phyloP scores from a whole-genome alignment of 2,888 invertebrate genomes.

The Pterostichus niger region DNA sequence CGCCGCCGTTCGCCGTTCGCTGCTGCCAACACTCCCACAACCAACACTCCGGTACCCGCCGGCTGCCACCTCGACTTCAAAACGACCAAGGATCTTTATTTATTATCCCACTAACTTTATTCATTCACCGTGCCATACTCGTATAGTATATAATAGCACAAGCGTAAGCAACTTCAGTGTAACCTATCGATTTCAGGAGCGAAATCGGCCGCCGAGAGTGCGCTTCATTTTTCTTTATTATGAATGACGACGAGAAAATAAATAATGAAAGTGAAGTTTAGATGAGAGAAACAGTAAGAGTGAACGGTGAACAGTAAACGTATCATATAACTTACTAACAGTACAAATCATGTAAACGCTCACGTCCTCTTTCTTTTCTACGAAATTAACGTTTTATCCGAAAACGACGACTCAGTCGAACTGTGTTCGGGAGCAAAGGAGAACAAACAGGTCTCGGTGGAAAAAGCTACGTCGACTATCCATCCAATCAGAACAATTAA shows the following conservation, averaged over 20 bases:
- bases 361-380: constrained; percentile 19
- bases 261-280: constrained; percentile 35
- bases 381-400: constrained; percentile 30
- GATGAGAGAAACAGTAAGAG: background rate
- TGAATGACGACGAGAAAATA: constrained; percentile 56
- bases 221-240: constrained; percentile 60
- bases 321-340: background rate
- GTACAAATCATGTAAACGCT: constrained; percentile 8
- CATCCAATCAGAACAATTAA: constrained; percentile 50
- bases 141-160: constrained; percentile 61
- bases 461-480: constrained; percentile 46
- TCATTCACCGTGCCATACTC: constrained; percentile 66
- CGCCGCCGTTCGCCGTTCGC: constrained; percentile 5
- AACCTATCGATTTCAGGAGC: constrained; percentile 54
- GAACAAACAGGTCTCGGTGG: constrained; percentile 47
- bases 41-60: constrained; percentile 19
- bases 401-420: constrained; percentile 30
- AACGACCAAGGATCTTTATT: constrained; percentile 67
- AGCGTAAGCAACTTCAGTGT: constrained; percentile 61
- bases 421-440: constrained; percentile 3
- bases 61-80: constrained; percentile 67
- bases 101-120: constrained; percentile 67
- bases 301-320: background rate
- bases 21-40: constrained; percentile 6
- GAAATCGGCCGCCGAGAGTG: constrained; percentile 51